A percentile compares a stretch with the other conserved stretches of the same genome.
Evolutionary conservation across 2,113 vertebrate genomes (phyloP).

Genomic region (Erythrocercus mccallii): DNA sequence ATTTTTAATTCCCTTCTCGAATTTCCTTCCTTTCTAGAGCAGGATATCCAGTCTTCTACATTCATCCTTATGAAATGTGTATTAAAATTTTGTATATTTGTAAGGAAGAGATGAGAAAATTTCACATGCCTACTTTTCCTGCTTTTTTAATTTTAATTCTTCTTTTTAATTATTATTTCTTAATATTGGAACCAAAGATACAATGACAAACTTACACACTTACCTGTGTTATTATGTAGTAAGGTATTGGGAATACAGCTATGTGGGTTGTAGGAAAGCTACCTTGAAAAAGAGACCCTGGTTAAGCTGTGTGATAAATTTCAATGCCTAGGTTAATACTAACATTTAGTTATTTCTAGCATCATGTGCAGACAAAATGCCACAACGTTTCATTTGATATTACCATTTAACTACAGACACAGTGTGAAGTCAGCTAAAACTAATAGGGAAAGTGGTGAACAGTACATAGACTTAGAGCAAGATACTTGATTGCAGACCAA

Average conservation of each 20-base stretch:
- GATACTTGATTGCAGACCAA: not conserved
- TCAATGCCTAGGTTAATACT: not conserved
- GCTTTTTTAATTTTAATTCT: accelerated
- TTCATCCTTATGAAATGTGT: accelerated
- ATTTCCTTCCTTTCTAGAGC: not conserved
- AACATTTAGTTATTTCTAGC: not conserved
- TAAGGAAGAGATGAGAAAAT: not conserved
- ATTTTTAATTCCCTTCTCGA: not conserved
- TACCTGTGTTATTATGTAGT: not conserved
- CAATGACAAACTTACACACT: not conserved
- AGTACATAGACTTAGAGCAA: not conserved
- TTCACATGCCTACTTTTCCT: accelerated
- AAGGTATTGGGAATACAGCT: not conserved
- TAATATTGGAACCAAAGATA: not conserved
- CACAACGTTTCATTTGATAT: not conserved
- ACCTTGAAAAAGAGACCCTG: not conserved
- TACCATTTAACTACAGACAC: not conserved
- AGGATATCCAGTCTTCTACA: not conserved
- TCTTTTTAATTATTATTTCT: too few species aligned
- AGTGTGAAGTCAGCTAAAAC: not conserved
- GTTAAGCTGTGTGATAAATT: not conserved
- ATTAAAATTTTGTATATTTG: not conserved
- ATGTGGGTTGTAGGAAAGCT: not conserved
- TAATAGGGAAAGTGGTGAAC: not conserved
- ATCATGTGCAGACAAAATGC: not conserved